A percentile compares a stretch with the other conserved stretches of the same genome.
These are phyloP conservation scores for Hafferia zeledoni DNA, from an alignment of 2,797 vertebrate species.

Conservation along the genomic window DNA sequence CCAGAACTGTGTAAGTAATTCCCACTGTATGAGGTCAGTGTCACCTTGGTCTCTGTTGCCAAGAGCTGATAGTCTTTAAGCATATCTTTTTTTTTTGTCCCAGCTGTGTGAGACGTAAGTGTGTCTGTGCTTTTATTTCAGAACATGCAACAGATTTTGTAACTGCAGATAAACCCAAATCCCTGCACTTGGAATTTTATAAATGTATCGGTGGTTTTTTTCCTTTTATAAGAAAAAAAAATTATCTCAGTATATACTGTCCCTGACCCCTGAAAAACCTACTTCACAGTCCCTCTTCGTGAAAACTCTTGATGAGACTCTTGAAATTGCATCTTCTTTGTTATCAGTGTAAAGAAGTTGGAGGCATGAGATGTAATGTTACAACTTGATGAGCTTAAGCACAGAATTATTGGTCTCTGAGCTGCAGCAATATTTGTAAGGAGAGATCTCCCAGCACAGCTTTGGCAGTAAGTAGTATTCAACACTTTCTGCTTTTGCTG, in stretches of 20 bases:
- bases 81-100: background rate
- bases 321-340: background rate
- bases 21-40: background rate
- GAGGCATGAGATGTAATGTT: background rate
- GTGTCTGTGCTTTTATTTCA: background rate
- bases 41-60: background rate
- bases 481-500: background rate
- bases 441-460: background rate
- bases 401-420: background rate
- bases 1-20: background rate
- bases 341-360: background rate
- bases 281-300: fast-evolving
- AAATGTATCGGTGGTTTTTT: too few species aligned
- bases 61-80: background rate
- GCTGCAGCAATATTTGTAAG: background rate
- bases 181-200: background rate
- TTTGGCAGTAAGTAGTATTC: background rate
- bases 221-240: fast-evolving
- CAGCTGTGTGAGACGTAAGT: fast-evolving
- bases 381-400: background rate
- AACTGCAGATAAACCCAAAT: background rate
- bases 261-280: background rate
- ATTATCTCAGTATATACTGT: background rate
- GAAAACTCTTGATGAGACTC: background rate
- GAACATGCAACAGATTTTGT: background rate